Evolutionary conservation across 2,888 invertebrate species (phyloP).

Genomic region (Pasiphila rectangulata): DNA sequence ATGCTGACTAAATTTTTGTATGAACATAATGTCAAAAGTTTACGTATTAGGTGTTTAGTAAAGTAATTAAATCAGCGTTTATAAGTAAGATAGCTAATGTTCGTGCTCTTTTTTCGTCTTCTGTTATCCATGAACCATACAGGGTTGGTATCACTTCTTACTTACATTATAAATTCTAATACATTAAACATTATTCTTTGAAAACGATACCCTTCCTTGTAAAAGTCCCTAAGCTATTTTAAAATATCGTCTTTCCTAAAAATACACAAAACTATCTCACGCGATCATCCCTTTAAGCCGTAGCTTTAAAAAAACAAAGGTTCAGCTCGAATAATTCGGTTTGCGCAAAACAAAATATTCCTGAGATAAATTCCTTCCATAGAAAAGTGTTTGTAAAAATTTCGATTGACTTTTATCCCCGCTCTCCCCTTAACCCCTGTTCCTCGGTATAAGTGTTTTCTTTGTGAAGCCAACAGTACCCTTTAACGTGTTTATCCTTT

Average conservation of each 20-base stretch:
- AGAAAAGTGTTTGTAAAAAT: constrained; percentile 57
- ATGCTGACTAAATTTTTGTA: too few species aligned
- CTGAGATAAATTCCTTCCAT: constrained; percentile 27
- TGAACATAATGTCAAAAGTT: too few species aligned
- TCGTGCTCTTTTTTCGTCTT: too few species aligned
- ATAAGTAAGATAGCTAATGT: too few species aligned
- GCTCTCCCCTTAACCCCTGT: constrained; percentile 39
- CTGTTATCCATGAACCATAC: too few species aligned
- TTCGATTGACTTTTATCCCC: constrained; percentile 65
- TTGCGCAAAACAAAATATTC: constrained; percentile 26
- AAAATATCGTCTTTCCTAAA: too few species aligned
- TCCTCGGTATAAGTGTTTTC: constrained; percentile 71
- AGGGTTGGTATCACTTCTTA: too few species aligned
- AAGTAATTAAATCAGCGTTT: too few species aligned
- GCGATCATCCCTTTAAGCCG: constrained; percentile 9
- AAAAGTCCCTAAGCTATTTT: neutral
- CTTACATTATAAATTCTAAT: too few species aligned
- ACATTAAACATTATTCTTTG: neutral
- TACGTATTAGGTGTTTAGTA: too few species aligned
- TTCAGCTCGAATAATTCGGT: constrained; percentile 19
- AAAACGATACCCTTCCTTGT: neutral
- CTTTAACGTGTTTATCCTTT: constrained; percentile 78
- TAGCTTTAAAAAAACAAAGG: constrained; percentile 17
- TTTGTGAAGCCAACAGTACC: constrained; percentile 73
- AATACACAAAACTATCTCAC: constrained; percentile 8